Evolutionary conservation across 2,113 vertebrate genomes (phyloP), one percentile per base, ranked within the genome.

Genomic region (Mustela nigripes): DNA sequence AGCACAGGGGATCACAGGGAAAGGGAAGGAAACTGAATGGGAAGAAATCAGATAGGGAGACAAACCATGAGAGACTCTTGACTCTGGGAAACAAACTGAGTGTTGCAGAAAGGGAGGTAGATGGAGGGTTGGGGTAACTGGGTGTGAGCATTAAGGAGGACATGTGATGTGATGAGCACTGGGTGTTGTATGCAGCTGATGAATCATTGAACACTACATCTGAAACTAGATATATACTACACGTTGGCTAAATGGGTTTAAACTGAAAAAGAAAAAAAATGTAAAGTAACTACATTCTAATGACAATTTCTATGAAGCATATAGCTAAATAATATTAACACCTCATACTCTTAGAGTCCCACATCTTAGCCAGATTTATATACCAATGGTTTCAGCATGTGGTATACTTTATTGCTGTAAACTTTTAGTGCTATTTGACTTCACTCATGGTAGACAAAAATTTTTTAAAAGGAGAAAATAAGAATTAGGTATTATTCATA

Each of bases 281-380:
- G 31, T 31, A 33, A 62, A 96, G 36, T 42, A 93, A 93, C 21
- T 11, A 78, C 15, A 89, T 81, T 89, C 94, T 93, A 58, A 15
- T 78, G 42, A 56, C 0, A 67, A 67, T 81, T 80, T 94, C 16
- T 65, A 79, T 91, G 81, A 98, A 78, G 11, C 11, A 76, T 63
- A 65, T 84, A 94, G 53, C 22, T 22, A 91, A 58, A 97, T 53
- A 48, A 91, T 62, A 56, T 80, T 92, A 93, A 62, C 76, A 76
- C 10, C 1, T 2, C 86, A 53, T n/a, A 83, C 21, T 81, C 9
- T 14, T 92, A 26, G 56, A 93, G 60, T 86, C 39, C 48, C 53
- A n/a, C 8, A 62, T 83, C 65, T 62, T 71, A 21, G 69, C 65
- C 26, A 95, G 87, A 96, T 53, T 67, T 89, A 84, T 0, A 1